Base-by-base conservation (phyloP, 1,140 invertebrate genomes). In the Mya arenaria region DNA sequence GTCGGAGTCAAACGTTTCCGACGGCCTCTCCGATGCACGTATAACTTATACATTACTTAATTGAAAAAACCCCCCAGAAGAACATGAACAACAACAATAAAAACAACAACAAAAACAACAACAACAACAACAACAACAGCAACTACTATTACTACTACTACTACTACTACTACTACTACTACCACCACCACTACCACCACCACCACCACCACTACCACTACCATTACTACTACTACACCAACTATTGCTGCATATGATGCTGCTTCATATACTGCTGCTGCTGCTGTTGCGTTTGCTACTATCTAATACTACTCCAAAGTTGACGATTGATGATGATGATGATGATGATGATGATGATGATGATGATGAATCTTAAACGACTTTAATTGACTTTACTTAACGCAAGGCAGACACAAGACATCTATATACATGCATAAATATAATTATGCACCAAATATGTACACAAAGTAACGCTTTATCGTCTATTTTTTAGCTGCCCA, bases 281-380 rank as follows among this genome's bases (percentile, higher is more conserved):
- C 41, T 48, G 19, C 41, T 48, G 19, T 19, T 48, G 19, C 41
- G 10, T 13, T 19, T 48, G 19, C 41, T 48, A 48, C 41, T 48
- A 48, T n/a, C 41, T 48, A 48, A 10, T 48, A 48, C 41, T 48
- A 48, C 41, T 48, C 10, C 41, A n/a, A n/a, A n/a, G n/a, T n/a
- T 1, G 48, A 52, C 25, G 85, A 84, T 87, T 85, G 85, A 80
- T 84, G 66, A 79, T 63, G 28, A 87, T 85, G 39, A 87, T 87
- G 30, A 85, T 69, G 74, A 87, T 84, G 28, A 87, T 84, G 36
- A 89, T 82, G 78, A 87, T n/a, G 36, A 85, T 83, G 30, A 89
- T 83, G 68, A 63, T 75, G 55, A 88, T 87, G 25, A 88, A 78
- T 48, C 87, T 87, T 55, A 84, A 68, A 81, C 83, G n/a, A n/a